Base-by-base conservation (phyloP, 2,888 invertebrate species). In the Ceriagrion tenellum region DNA sequence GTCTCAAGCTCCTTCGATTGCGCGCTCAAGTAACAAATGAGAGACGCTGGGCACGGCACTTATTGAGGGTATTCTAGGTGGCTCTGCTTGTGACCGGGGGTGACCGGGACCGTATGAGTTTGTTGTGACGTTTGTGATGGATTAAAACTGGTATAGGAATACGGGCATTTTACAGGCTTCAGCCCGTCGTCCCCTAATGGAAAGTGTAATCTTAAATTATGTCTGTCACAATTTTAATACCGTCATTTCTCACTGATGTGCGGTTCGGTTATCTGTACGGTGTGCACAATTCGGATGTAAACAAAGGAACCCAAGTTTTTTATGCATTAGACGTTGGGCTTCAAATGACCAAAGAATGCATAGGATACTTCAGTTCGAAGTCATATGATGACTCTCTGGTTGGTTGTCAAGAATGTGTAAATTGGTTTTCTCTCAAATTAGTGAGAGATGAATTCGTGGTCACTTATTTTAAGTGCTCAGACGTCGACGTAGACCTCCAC, bases 231-330 rank as follows among this genome's bases (percentile, higher is more conserved):
- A 55, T 93, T 55, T 69, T 93, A 26, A 59, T 93, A 47, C 93
- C 93, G 13, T 93, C 93, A n/a, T 93, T 93, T 47, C 47, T 93
- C n/a, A 69, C 93, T 1, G 93, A 93, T n/a, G 93, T 47, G 23
- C 93, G 93, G 10, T 63, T 69, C 26, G 93, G 93, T 47, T 93
- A 93, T 74, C 74, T 93, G 40, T 74, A 93, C 18, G 93, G 93
- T n/a, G 59, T 93, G 12, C 69, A 69, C 35, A 8, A 2, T 6
- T 12, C 18, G 4, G 47, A 93, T 47, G 10, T 69, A 69, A 47
- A 47, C 16, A 55, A 93, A 74, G 47, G 47, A 4, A 47, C 47
- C 4, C 63, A 69, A 74, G 69, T 69, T 47, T 93, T 18, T 69
- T 93, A 93, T 47, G 47, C 69, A n/a, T 47, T 93, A 47, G 93